Evolutionary conservation across 2,113 vertebrate genomes (phyloP).

Genomic region (Morone saxatilis): DNA sequence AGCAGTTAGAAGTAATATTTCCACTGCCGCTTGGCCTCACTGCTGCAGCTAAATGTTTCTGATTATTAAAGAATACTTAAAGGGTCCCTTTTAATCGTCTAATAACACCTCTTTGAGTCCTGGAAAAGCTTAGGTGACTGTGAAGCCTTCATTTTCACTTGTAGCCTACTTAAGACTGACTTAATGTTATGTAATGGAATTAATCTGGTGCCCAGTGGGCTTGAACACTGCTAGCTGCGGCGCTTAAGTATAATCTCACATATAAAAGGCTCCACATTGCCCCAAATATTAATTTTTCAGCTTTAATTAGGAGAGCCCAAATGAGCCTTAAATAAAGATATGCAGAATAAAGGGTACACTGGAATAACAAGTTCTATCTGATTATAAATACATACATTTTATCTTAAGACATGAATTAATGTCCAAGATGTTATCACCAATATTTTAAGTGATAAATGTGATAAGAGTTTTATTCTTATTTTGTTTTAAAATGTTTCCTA

Average conservation of each 20-base stretch:
- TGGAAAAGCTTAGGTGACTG: conserved; percentile 40
- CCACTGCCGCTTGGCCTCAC: background rate
- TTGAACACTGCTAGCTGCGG: conserved; percentile 22
- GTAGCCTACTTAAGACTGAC: conserved; percentile 38
- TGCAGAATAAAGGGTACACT: background rate
- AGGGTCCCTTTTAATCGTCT: conserved; percentile 34
- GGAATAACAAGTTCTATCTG: too few species aligned
- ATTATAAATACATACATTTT: too few species aligned
- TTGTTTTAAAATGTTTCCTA: background rate
- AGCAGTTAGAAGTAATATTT: background rate
- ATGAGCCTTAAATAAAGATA: conserved; percentile 16
- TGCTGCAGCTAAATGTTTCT: conserved; percentile 9
- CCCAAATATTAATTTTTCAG: conserved; percentile 13
- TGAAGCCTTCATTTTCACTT: conserved; percentile 48
- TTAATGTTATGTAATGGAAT: conserved; percentile 64
- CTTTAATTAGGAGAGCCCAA: conserved; percentile 1
- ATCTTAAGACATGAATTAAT: too few species aligned
- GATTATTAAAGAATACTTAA: conserved; percentile 40
- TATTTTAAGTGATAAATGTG: too few species aligned
- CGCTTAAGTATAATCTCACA: conserved; percentile 2
- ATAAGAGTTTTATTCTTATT: background rate
- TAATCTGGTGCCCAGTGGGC: conserved; percentile 44
- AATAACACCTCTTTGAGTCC: conserved; percentile 12
- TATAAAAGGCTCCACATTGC: background rate
- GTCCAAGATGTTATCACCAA: too few species aligned